Conservation (phyloP, 1,140 invertebrate genomes). For the Lepidurus couesii region DNA sequence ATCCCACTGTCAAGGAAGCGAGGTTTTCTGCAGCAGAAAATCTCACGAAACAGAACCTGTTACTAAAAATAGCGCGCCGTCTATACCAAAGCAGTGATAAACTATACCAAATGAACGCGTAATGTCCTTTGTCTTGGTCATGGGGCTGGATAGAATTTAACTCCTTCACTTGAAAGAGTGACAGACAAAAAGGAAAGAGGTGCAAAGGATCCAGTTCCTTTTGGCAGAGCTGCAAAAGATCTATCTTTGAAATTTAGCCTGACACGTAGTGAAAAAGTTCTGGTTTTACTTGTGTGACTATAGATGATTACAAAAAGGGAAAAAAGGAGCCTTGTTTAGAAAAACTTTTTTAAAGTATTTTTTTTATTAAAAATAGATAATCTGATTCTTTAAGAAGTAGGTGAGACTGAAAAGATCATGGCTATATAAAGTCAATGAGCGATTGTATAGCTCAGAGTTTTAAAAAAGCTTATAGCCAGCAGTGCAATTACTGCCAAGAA, state of each 20-base stretch:
- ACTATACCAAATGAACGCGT: constrained; percentile 22
- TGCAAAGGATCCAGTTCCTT: constrained; percentile 18
- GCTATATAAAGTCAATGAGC: not conserved
- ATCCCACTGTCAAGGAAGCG: constrained; percentile 17
- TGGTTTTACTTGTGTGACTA: too few species aligned
- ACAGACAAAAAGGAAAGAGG: constrained; percentile 5
- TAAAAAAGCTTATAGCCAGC: too few species aligned
- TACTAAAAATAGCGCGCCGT: constrained; percentile 8
- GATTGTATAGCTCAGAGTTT: too few species aligned
- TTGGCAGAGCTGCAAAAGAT: constrained; percentile 10
- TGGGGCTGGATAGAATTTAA: constrained; percentile 17
- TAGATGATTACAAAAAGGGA: too few species aligned
- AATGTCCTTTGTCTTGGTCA: constrained; percentile 22
- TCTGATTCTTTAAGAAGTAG: not conserved
- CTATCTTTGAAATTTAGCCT: constrained; percentile 20
- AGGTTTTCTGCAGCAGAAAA: constrained; percentile 16
- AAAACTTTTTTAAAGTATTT: too few species aligned
- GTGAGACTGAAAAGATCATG: not conserved
- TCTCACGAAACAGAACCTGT: not conserved
- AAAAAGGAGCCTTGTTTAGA: too few species aligned
- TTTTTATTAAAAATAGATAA: too few species aligned
- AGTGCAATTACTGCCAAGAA: too few species aligned
- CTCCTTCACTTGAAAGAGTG: constrained; percentile 14
- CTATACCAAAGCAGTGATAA: not conserved
- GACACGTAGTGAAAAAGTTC: not conserved